Evolutionary conservation across 2,797 vertebrate genomes (phyloP).

Genomic region (Brotula barbata): DNA sequence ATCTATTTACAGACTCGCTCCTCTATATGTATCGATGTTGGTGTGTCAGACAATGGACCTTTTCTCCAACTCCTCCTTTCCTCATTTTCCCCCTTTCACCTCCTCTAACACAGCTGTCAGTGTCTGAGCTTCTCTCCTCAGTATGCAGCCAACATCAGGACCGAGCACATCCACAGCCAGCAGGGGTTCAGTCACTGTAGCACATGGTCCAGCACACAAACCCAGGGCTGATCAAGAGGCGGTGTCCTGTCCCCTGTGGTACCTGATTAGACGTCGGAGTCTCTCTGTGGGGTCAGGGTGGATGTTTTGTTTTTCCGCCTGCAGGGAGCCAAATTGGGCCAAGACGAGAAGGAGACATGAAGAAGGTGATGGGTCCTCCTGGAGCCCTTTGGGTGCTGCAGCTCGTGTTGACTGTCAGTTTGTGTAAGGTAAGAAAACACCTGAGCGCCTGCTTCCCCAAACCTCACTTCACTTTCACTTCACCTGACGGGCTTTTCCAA

Average conservation of each 20-base stretch:
- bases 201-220: neutral
- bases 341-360: conserved; percentile 13
- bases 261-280: neutral
- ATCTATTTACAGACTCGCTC: too few relatives aligned
- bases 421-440: conserved; percentile 54
- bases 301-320: conserved; percentile 1
- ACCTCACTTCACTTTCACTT: neutral
- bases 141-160: conserved; percentile 36
- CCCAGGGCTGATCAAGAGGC: conserved; percentile 4
- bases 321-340: conserved; percentile 18
- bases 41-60: conserved; percentile 32
- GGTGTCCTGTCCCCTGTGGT: neutral
- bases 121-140: conserved; percentile 35
- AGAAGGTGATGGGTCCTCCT: conserved; percentile 34
- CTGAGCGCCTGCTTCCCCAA: neutral
- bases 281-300: neutral
- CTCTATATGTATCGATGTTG: conserved; percentile 21
- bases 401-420: conserved; percentile 38
- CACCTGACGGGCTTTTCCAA: neutral
- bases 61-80: conserved; percentile 47
- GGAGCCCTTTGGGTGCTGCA: conserved; percentile 45
- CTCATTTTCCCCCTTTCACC: conserved; percentile 28
- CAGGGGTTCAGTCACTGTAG: conserved; percentile 17
- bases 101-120: conserved; percentile 30
- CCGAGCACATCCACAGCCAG: conserved; percentile 29